Evolutionary conservation across 2,113 vertebrate species (phyloP), one percentile per base, ranked within the genome.

Genomic region (Alethe diademata): DNA sequence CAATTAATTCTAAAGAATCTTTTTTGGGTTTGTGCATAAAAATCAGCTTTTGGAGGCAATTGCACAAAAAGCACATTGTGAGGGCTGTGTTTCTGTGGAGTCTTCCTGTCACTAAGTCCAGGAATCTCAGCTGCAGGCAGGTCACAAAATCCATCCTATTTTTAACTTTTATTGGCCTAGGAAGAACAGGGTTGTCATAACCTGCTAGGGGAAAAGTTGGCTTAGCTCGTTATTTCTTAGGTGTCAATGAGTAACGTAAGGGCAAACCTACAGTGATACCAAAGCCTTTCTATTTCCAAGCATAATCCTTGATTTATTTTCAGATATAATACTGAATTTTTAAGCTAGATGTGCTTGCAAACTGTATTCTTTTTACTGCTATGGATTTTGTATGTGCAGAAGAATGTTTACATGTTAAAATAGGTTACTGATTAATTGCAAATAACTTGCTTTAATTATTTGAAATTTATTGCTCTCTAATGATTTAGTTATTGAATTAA

Each of bases 191-290:
- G 18, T 66, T 70, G 4, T 19, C 0, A 1, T 43, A 31, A 48
- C 5, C 13, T 33, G 12, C 15, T 33, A 26, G 5, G n/a, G 36
- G 3, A 69, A 67, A 64, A 6, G 8, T 51, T 72, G 84, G 6
- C 9, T 50, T 65, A 22, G 4, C 11, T 45, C 14, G 14, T 11
- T 33, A 11, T 61, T 86, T 38, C 57, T 48, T 33, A 53, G 28
- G 25, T 65, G n/a, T 38, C 58, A n/a, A 11, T 33, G 20, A 61
- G 3, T 8, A 78, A 66, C 0, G 0, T 33, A 31, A 78, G 8
- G 60, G 53, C 19, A 75, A 71, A 86, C 2, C 12, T 42, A 15
- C 6, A 61, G n/a, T 33, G 51, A 43, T 11, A 43, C 19, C 12
- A 89, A 91, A 80, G 2, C 9, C 9, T 66, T 84, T 43, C 19